A percentile compares a stretch with the other conserved stretches of the same genome.
These are phyloP conservation scores for Epinotia demarniana DNA, from an alignment of 2,888 invertebrate species.

Conservation along the genomic window DNA sequence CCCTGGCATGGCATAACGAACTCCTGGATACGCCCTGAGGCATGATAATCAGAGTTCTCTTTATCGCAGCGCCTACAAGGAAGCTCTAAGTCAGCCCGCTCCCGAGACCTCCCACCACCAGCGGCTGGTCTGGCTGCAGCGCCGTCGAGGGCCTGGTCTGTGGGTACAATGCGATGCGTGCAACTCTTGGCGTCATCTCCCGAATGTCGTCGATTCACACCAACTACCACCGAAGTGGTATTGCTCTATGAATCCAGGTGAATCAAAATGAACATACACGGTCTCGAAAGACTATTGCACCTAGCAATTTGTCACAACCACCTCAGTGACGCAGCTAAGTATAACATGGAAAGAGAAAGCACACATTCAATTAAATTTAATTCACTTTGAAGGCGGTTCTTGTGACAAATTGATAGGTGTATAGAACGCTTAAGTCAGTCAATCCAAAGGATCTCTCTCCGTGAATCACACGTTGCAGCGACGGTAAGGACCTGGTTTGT, in stretches of 20 bases:
- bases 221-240: conserved; percentile 86
- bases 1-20: too few species aligned
- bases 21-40: too few species aligned
- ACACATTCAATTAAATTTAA: conserved; percentile 46
- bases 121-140: conserved; percentile 77
- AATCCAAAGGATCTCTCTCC: too few species aligned
- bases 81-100: conserved; percentile 67
- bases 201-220: conserved; percentile 80
- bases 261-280: conserved; percentile 18
- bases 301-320: conserved; percentile 54
- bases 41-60: background rate
- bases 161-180: conserved; percentile 87
- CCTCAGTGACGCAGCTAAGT: too few species aligned
- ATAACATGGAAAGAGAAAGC: too few species aligned
- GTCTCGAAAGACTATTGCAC: conserved; percentile 72
- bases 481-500: too few species aligned
- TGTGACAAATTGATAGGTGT: too few species aligned
- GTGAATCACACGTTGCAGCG: conserved; percentile 79
- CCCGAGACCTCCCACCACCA: conserved; percentile 63
- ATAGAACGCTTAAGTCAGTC: too few species aligned
- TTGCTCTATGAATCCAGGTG: conserved; percentile 82
- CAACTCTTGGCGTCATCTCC: conserved; percentile 84
- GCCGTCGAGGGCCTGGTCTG: conserved; percentile 76
- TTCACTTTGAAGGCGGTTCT: too few species aligned
- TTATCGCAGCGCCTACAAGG: conserved; percentile 58